Percentiles rank a stretch among this genome's conserved stretches.
Conservation (phyloP, 1,140 invertebrate species). For the Macrobrachium rosenbergii region DNA sequence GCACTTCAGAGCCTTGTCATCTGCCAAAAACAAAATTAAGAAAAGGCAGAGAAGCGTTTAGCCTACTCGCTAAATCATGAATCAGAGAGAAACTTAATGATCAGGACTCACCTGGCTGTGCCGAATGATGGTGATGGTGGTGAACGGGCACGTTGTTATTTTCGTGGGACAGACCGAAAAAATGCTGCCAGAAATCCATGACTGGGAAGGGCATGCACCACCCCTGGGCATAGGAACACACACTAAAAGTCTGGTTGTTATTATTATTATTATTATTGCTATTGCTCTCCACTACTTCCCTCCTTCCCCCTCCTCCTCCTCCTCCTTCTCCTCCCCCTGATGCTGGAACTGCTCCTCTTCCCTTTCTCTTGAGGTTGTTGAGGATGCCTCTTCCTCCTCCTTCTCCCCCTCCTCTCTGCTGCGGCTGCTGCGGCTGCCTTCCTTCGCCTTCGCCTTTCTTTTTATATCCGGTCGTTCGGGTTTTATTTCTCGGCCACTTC, state of each 20-base stretch:
- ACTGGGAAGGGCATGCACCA: slow-evolving; percentile 49
- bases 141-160: slow-evolving; percentile 46
- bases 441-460: background rate
- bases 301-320: slow-evolving; percentile 16
- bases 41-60: no score
- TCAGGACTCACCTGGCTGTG: slow-evolving; percentile 41
- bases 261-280: background rate
- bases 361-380: background rate
- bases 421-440: background rate
- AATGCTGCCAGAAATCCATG: slow-evolving; percentile 62
- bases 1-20: no score
- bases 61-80: background rate
- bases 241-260: background rate
- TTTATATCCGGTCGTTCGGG: background rate
- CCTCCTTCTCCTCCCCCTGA: slow-evolving; percentile 4
- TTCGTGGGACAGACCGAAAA: slow-evolving; percentile 51
- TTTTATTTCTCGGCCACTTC: background rate
- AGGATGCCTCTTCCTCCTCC: slow-evolving; percentile 18
- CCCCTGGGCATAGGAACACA: slow-evolving; percentile 48
- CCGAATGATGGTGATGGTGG: background rate
- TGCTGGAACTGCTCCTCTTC: no score
- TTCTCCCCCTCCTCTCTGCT: slow-evolving; percentile 8
- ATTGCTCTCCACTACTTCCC: background rate
- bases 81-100: background rate
- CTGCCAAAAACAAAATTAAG: no score